These are phyloP conservation scores for Calvadosia cruxmelitensis DNA, from an alignment of 30 jellyfish, hydroid and myxozoan species.

Conservation along the genomic window DNA sequence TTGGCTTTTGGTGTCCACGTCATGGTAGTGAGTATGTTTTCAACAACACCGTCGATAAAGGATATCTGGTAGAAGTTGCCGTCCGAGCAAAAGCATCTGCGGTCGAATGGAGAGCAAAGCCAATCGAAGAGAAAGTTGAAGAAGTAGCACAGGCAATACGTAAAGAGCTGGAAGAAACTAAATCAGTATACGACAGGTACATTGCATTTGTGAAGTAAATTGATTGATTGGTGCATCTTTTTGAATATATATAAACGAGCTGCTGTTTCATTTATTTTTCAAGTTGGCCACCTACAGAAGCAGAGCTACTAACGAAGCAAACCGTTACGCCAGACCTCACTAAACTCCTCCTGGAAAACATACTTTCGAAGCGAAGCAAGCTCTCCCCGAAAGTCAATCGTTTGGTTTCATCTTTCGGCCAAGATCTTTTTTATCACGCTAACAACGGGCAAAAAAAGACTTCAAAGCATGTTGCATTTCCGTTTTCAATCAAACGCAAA, in stretches of 20 bases:
- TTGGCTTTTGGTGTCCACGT: background rate
- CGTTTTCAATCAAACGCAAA: constrained; percentile 7
- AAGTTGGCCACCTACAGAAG: constrained; percentile 26
- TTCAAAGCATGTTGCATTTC: constrained; percentile 2
- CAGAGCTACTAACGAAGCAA: constrained; percentile 10
- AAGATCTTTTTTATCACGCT: constrained; percentile 12
- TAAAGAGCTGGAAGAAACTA: constrained; percentile 8
- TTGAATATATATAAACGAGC: no score
- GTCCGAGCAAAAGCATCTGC: background rate
- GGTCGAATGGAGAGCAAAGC: background rate
- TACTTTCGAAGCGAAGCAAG: background rate
- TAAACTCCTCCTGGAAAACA: background rate
- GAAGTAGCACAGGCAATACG: constrained; percentile 17
- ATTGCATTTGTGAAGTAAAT: no score
- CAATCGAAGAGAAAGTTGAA: constrained; percentile 5
- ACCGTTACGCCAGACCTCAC: constrained; percentile 11
- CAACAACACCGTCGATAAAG: background rate
- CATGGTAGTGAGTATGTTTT: constrained; percentile 7
- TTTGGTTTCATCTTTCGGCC: constrained; percentile 15
- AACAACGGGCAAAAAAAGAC: constrained; percentile 18
- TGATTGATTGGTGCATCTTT: no score
- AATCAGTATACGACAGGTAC: no score
- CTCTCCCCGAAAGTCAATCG: background rate
- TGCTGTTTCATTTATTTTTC: background rate
- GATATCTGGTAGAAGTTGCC: constrained; percentile 2